Evolutionary conservation across 2,888 invertebrate species (phyloP), one percentile per base, ranked within the genome.

Genomic region (Caenorhabditis macrosperma): DNA sequence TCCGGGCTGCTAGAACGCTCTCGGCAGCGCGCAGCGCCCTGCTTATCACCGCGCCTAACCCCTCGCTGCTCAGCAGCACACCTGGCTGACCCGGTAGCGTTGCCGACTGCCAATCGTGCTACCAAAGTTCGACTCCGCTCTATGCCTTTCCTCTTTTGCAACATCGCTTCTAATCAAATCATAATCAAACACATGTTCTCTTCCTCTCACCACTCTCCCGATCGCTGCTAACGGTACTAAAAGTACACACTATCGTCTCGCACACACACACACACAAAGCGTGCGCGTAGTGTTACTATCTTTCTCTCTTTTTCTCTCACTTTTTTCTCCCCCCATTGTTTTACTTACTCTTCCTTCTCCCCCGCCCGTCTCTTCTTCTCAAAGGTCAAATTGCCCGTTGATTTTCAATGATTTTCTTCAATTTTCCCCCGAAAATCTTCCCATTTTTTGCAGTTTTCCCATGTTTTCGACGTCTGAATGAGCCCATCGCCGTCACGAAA

Each of bases 401-500:
- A 10, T 26, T 59, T 60, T 60, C 46, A 55, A 15, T 44, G 54
- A 41, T 67, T 33, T 33, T 22, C 10, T 17, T 54, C 17, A 17
- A 17, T 17, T 2, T 6, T n/a, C 1, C 3, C 44, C 44, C 30
- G 5, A 30, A 4, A 10, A 54, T n/a, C 52, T 44, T 44, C 10
- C 44, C 33, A 54, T 54, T 54, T 54, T 15, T 9, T 52, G n/a
- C 30, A 30, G 30, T 6, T 2, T 54, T 24, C 12, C 48, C 48
- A 48, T 48, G 48, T 22, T 44, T 44, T n/a, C 3, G 41, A n/a
- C 28, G 28, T 48, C 74, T 57, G 74, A 74, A 74, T 74, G 74
- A 74, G 74, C 74, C 74, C 64, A 38, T 46, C 55, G 64, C 74
- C 74, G 33, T 55, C 74, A 26, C 41, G 74, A 64, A 57, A 74